Base-by-base conservation (phyloP, 2,113 vertebrate species). In the Chloebia gouldiae region DNA sequence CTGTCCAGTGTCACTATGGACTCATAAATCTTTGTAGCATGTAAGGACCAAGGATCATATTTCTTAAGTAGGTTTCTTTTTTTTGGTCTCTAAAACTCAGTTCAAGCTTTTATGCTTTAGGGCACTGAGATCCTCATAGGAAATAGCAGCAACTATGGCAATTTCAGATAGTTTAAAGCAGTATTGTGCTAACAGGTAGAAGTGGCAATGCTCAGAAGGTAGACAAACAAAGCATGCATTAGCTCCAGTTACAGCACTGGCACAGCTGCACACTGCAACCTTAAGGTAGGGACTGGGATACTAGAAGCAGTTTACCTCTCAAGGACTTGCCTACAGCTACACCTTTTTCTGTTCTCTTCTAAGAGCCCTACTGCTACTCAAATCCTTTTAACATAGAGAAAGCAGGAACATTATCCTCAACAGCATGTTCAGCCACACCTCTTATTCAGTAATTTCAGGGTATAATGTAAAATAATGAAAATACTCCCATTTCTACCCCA, bases 21-120 rank as follows among this genome's bases (percentile, higher is more conserved):
- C 19, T 92, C 47, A 92, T 37, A 90, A 75, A 85, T 92, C 87
- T 97, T 95, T 60, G 86, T 24, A 93, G 49, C 30, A 81, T 66
- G 31, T 44, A 59, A 90, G 56, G 84, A 83, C n/a, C 56, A 72
- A 92, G 15, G n/a, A 96, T 72, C 44, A 65, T 59, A 86, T 45
- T 83, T 95, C 65, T 88, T 77, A 72, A 37, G 70, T n/a, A 49
- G 31, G 5, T 64, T 64, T 42, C 7, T 10, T 78, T 42, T 42
- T 83, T 92, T 35, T 11, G 47, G 56, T 66, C 39, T 15, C 17
- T 42, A 69, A 14, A 89, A 75, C 50, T 44, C 82, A 59, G 51
- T 35, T 71, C 44, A 71, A 83, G 33, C 28, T 87, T 87, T 69
- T 50, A 73, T 37, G 24, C 25, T 71, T 92, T 40, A 88, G 33